phyloP scores from a whole-genome alignment of 2,888 invertebrate species.

The Ochlodes sylvanus region DNA sequence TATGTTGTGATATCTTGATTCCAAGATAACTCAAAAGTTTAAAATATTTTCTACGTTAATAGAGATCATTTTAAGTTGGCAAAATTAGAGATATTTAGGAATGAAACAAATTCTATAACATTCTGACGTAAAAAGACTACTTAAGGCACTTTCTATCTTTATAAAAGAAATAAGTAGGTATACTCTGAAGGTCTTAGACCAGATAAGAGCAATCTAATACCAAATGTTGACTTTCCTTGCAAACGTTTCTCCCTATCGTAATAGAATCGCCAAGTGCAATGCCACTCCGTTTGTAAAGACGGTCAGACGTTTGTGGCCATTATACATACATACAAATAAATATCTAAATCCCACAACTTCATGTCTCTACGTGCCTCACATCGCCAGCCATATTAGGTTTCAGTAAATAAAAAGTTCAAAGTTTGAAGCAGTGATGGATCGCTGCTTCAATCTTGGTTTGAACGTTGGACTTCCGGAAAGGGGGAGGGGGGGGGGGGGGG shows the following conservation, averaged over 20 bases:
- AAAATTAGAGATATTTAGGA: no score
- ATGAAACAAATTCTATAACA: no score
- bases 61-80: no score
- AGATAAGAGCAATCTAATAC: conserved; percentile 5
- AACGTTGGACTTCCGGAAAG: no score
- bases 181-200: not conserved
- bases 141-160: no score
- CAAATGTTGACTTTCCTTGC: conserved; percentile 16
- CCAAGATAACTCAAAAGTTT: no score
- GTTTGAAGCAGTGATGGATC: no score
- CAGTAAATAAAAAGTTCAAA: not conserved
- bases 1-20: no score
- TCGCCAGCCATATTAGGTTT: not conserved
- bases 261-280: conserved; percentile 16
- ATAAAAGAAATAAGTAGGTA: not conserved
- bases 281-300: conserved; percentile 4
- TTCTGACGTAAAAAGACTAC: no score
- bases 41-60: no score
- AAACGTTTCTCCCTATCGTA: conserved; percentile 9
- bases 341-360: not conserved
- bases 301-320: conserved; percentile 9
- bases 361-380: not conserved
- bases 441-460: no score
- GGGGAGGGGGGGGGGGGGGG: no score
- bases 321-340: not conserved